Base-by-base conservation (phyloP, 2,113 vertebrate genomes). In the Gymnarchus niloticus region DNA sequence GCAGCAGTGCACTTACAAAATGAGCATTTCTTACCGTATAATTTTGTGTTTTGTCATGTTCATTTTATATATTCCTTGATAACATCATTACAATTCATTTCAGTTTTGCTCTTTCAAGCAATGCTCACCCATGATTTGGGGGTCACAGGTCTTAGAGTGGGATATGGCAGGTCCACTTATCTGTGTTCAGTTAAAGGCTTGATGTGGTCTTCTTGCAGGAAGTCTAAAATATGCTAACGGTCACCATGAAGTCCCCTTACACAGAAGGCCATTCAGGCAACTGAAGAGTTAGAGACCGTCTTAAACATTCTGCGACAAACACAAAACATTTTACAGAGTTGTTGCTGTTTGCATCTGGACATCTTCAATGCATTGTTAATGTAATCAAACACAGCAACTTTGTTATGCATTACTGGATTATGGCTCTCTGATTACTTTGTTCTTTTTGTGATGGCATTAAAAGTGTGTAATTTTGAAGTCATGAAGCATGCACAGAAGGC, bases 281-380 rank as follows among this genome's bases (percentile, higher is more conserved):
- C 41, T 8, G 25, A 49, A 17, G 14, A 51, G 80, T 28, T 10
- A 19, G 3, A 84, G 83, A 12, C 28, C 56, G 49, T 25, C 7
- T 17, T n/a, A 44, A 1, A 73, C 4, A 65, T 21, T 76, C 17
- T 17, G 19, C 84, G 23, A 78, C 12, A 80, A 19, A 56, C 76
- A 10, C 17, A 25, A 73, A 84, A 83, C 77, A 3, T 6, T 85
- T 87, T 87, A 76, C 9, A 81, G 61, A 81, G 54, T 8, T 44
- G 49, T 25, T 41, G 69, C 3, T 21, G 25, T 87, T 87, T 54
- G 28, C 37, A 85, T 85, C 85, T 80, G 84, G 88, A 49, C 57
- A 89, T 87, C 89, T 88, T 86, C 85, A 87, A 89, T 89, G 88
- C 86, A 90, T 90, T 57, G 88, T 82, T 88, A 89, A 88, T 65